Base-by-base conservation (phyloP, 2,113 vertebrate species). In the Lynx canadensis region DNA sequence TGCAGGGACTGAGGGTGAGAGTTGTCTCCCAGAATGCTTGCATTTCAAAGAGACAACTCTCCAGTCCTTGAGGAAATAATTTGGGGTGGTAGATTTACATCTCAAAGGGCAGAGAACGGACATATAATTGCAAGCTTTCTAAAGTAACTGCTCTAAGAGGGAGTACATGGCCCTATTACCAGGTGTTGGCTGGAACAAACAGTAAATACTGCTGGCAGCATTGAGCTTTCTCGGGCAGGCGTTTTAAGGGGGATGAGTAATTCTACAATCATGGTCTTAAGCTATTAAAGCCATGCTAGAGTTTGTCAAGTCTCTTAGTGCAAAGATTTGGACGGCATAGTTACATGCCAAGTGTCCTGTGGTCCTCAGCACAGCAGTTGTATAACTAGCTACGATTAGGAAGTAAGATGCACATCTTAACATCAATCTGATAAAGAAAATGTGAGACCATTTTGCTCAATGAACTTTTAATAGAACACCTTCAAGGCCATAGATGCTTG, bases 381-480 rank as follows among this genome's bases (percentile, higher is more conserved):
- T 15, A 41, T 31, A 41, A 50, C 48, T 74, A 60, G 45, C 80
- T 76, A 76, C 71, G 15, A 71, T 33, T 12, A 63, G 80, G 38
- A 63, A 85, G 36, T 52, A 50, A 65, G 10, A 94, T 80, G 74
- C 18, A 0, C 50, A 76, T 50, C 31, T 91, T 84, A 23, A 82
- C 45, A 25, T 95, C 50, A 81, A 0, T 41, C 31, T 82, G 65
- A 91, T 38, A 52, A 80, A 80, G 60, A 81, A 86, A 94, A 73
- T 36, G 63, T 1, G 41, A 92, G 18, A 79, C 60, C 57, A 38
- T 52, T 94, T 94, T 92, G 50, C 60, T 86, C 68, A 36, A 6
- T 66, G n/a, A 88, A 57, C 55, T 94, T 94, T 76, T 93, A 86
- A 71, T 33, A 86, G 52, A 93, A 86, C 41, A 78, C 33, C n/a